phyloP scores from a whole-genome alignment of 2,888 invertebrate species.

The Pilophorus perplexus region DNA sequence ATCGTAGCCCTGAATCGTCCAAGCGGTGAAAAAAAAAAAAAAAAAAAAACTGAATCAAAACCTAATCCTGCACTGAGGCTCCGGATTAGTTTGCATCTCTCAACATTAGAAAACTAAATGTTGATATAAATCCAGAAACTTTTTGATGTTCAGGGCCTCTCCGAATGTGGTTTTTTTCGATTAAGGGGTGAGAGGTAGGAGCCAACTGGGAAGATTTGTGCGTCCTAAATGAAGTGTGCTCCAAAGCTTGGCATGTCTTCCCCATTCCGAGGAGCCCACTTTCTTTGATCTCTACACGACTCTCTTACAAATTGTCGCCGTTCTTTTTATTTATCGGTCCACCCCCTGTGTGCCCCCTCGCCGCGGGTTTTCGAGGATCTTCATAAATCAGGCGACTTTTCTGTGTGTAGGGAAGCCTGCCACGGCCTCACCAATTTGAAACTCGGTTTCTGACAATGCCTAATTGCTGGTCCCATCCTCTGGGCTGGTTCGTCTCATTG shows the following conservation, averaged over 20 bases:
- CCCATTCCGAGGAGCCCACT: constrained; percentile 30
- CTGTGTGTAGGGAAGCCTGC: neutral
- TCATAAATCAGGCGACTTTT: constrained; percentile 22
- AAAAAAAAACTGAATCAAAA: no score
- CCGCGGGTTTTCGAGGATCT: neutral
- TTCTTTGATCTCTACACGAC: constrained; percentile 37
- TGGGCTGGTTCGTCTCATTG: constrained; percentile 32
- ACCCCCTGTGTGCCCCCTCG: neutral
- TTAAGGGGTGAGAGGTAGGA: constrained; percentile 37
- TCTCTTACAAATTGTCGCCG: constrained; percentile 37
- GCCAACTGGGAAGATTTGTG: constrained; percentile 37
- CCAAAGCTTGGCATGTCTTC: constrained; percentile 33
- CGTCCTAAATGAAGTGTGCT: constrained; percentile 37
- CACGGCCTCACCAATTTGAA: constrained; percentile 25
- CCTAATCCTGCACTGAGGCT: no score
- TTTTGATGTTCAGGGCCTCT: constrained; percentile 32
- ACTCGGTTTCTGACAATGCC: constrained; percentile 26
- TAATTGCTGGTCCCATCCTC: constrained; percentile 27
- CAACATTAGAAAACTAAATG: constrained; percentile 25
- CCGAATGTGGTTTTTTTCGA: no score
- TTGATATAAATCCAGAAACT: constrained; percentile 36
- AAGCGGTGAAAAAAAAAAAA: no score
- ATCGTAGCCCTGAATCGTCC: no score
- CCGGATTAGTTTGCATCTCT: constrained; percentile 11
- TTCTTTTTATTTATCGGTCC: constrained; percentile 36